A percentile compares a stretch with the other conserved stretches of the same genome.
Conservation (phyloP, 1,140 invertebrate genomes). For the Dinoponera quadriceps region DNA sequence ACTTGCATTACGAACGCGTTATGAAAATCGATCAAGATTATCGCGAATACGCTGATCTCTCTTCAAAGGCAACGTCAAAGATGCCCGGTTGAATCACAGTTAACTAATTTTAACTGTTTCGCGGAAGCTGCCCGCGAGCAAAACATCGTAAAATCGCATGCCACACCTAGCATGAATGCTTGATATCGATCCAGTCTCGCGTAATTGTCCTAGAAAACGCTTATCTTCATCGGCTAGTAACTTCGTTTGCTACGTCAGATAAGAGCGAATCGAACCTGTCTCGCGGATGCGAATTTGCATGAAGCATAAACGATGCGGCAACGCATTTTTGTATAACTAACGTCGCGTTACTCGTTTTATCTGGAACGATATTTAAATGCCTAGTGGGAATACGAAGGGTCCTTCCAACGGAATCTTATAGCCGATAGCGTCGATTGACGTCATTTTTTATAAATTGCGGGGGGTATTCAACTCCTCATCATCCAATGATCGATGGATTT, state of each 20-base stretch:
- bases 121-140: too few species aligned
- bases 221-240: constrained; percentile 22
- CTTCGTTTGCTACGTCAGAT: constrained; percentile 12
- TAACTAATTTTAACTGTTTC: too few species aligned
- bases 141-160: not conserved
- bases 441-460: constrained; percentile 20
- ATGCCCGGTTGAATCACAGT: too few species aligned
- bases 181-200: constrained; percentile 5
- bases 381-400: constrained; percentile 4
- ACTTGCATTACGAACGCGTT: not conserved
- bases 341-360: constrained; percentile 26
- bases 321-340: constrained; percentile 31
- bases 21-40: not conserved
- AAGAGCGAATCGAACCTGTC: not conserved
- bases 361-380: constrained; percentile 7
- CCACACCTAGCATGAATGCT: not conserved
- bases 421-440: constrained; percentile 32
- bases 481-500: not conserved
- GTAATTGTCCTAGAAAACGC: constrained; percentile 22
- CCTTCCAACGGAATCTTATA: constrained; percentile 26
- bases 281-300: constrained; percentile 38
- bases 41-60: too few species aligned
- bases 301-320: constrained; percentile 37
- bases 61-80: too few species aligned
- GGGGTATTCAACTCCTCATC: constrained; percentile 6